phyloP scores from a whole-genome alignment of 2,888 invertebrate species.

The Tachina fera region DNA sequence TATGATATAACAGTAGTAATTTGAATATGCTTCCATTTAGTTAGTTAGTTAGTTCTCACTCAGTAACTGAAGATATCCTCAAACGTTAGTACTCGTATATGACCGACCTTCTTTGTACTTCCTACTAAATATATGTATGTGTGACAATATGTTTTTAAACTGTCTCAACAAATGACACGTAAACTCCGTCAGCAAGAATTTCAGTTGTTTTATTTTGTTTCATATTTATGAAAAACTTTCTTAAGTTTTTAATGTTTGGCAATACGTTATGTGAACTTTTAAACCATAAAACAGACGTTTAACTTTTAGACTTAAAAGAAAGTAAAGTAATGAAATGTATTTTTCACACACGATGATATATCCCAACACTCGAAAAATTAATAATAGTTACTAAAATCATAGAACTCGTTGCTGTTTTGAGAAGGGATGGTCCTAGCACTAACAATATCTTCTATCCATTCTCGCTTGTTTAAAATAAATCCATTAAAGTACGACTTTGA shows the following conservation, averaged over 20 bases:
- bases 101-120: background rate
- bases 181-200: slow-evolving; percentile 50
- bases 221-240: slow-evolving; percentile 47
- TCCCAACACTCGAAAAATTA: slow-evolving; percentile 33
- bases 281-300: slow-evolving; percentile 65
- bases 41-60: too few species aligned
- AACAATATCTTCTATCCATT: background rate
- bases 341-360: slow-evolving; percentile 36
- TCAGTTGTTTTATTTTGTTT: slow-evolving; percentile 30
- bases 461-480: background rate
- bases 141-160: slow-evolving; percentile 7
- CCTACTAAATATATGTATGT: too few species aligned
- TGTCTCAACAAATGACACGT: slow-evolving; percentile 63
- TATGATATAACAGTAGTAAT: too few species aligned
- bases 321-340: slow-evolving; percentile 18
- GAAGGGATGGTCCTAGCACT: too few species aligned
- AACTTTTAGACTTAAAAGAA: slow-evolving; percentile 37
- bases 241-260: slow-evolving; percentile 52
- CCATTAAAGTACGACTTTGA: background rate
- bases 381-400: background rate
- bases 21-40: too few species aligned
- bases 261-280: slow-evolving; percentile 70
- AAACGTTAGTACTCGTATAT: too few species aligned
- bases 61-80: too few species aligned
- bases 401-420: background rate